These are phyloP conservation scores for Narcine bancroftii DNA, from an alignment of 2,113 vertebrate genomes.

Conservation along the genomic window DNA sequence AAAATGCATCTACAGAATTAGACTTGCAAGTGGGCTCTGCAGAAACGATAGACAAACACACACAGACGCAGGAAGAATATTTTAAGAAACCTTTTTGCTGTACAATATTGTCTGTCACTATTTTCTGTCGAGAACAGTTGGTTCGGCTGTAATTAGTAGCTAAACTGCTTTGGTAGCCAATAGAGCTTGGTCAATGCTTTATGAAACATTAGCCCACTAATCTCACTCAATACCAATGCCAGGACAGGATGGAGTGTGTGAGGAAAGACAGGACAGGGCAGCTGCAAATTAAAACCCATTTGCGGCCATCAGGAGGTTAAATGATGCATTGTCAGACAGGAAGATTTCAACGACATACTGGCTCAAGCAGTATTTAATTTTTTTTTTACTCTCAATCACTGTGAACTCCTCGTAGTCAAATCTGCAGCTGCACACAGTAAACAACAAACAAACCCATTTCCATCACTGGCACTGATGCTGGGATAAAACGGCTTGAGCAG, in stretches of 20 bases:
- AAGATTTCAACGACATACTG: slow-evolving; percentile 74
- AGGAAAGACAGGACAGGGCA: slow-evolving; percentile 62
- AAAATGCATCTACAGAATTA: not conserved
- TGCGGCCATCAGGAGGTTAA: slow-evolving; percentile 54
- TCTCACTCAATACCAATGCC: slow-evolving; percentile 43
- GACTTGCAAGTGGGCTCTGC: not conserved
- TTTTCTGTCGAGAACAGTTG: slow-evolving; percentile 15
- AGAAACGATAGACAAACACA: not conserved
- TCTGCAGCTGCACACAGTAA: slow-evolving; percentile 86
- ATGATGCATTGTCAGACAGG: slow-evolving; percentile 77
- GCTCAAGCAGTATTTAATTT: slow-evolving; percentile 70
- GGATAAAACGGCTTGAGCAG: slow-evolving; percentile 69
- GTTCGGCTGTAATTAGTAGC: not conserved
- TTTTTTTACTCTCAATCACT: slow-evolving; percentile 65
- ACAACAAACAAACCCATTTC: slow-evolving; percentile 79
- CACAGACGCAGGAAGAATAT: not conserved
- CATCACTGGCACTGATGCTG: slow-evolving; percentile 74
- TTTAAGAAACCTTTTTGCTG: not conserved
- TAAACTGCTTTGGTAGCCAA: slow-evolving; percentile 14
- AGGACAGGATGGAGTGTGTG: slow-evolving; percentile 50
- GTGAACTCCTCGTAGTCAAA: slow-evolving; percentile 75
- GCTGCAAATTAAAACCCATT: slow-evolving; percentile 69
- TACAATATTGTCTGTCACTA: slow-evolving; percentile 9
- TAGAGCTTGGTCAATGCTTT: slow-evolving; percentile 28
- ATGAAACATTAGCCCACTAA: slow-evolving; percentile 39